Conservation (phyloP, 2,888 invertebrate genomes). For the Eristalis pertinax region DNA sequence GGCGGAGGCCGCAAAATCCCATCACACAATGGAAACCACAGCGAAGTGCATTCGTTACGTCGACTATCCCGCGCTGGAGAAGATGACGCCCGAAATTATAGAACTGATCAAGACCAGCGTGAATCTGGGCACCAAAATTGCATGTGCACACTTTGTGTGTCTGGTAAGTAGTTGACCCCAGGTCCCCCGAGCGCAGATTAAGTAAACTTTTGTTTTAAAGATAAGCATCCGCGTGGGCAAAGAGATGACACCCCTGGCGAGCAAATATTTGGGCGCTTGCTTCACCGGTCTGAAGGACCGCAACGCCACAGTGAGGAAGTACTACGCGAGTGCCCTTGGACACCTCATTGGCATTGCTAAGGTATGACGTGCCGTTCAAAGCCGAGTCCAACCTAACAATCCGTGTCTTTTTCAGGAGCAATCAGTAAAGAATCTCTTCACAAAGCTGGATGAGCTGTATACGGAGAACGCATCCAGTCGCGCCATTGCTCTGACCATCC, state of each 20-base stretch:
- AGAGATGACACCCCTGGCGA: constrained; percentile 84
- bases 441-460: constrained; percentile 83
- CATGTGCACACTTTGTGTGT: constrained; percentile 90
- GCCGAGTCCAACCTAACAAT: neutral
- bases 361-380: constrained; percentile 79
- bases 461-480: constrained; percentile 89
- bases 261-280: constrained; percentile 83
- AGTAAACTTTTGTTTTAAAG: constrained; percentile 65
- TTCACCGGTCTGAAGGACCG: constrained; percentile 91
- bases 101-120: constrained; percentile 91
- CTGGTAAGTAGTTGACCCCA: constrained; percentile 82
- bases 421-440: constrained; percentile 84
- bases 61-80: constrained; percentile 88
- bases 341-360: constrained; percentile 92
- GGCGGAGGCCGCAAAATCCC: constrained; percentile 90
- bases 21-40: constrained; percentile 94
- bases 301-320: constrained; percentile 91
- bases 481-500: constrained; percentile 88
- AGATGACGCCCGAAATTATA: constrained; percentile 90
- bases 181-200: neutral
- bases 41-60: constrained; percentile 89
- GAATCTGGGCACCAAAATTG: constrained; percentile 92
- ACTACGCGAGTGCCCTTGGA: constrained; percentile 92
- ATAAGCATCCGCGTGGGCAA: constrained; percentile 82
- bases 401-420: constrained; percentile 78